A percentile compares a stretch with the other conserved stretches of the same genome.
phyloP scores from a whole-genome alignment of 2,888 invertebrate species.

The Rhamnusium bicolor region DNA sequence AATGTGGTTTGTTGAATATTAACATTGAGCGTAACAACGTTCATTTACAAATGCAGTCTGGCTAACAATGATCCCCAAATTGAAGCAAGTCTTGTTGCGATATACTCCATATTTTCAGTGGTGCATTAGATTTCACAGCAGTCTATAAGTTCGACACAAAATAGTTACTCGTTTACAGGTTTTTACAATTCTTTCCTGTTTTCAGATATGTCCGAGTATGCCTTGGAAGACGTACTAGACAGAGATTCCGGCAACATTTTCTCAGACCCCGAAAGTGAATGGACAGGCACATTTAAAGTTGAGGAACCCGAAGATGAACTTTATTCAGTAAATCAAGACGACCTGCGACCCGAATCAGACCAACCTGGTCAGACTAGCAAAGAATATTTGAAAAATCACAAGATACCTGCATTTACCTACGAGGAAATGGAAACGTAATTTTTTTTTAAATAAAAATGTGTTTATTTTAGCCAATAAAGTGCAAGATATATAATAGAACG shows the following conservation, averaged over 20 bases:
- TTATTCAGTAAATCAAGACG: constrained; percentile 5
- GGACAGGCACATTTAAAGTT: constrained; percentile 70
- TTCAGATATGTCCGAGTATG: constrained; percentile 71
- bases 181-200: constrained; percentile 38
- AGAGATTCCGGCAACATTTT: constrained; percentile 73
- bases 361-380: constrained; percentile 6
- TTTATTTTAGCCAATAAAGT: not conserved
- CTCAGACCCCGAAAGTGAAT: constrained; percentile 83
- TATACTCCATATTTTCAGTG: no score
- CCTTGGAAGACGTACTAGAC: constrained; percentile 75
- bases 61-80: no score
- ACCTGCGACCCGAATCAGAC: constrained; percentile 48
- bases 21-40: no score
- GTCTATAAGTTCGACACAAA: no score
- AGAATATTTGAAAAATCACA: constrained; percentile 14
- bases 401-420: constrained; percentile 28
- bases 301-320: constrained; percentile 65
- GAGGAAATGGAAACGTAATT: constrained; percentile 27
- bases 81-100: no score
- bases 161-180: no score
- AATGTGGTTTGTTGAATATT: no score
- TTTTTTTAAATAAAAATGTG: not conserved
- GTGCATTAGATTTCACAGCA: no score
- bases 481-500: not conserved
- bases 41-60: no score